phyloP scores from a whole-genome alignment of 2,888 invertebrate species.

The Archips crataeganus region DNA sequence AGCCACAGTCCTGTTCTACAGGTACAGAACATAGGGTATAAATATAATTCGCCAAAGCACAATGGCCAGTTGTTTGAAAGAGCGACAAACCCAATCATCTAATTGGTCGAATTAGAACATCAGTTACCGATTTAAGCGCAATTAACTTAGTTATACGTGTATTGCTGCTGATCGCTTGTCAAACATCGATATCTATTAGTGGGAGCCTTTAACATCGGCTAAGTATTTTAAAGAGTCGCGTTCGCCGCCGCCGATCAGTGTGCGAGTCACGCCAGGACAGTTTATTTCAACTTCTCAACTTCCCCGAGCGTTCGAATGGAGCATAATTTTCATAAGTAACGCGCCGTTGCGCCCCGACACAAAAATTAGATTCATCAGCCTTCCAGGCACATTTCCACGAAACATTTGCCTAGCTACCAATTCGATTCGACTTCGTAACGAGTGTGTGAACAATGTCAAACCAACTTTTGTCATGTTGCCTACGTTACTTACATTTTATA shows the following conservation, averaged over 20 bases:
- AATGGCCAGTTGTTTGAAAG: too few relatives aligned
- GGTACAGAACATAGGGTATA: too few relatives aligned
- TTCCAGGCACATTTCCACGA: slow-evolving; percentile 69
- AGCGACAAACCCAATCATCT: not conserved
- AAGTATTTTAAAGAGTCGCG: slow-evolving; percentile 42
- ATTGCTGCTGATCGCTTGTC: not conserved
- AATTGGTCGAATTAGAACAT: not conserved
- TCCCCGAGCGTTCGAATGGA: slow-evolving; percentile 76
- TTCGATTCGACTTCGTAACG: slow-evolving; percentile 74
- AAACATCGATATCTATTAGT: slow-evolving; percentile 25
- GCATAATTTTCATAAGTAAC: slow-evolving; percentile 84
- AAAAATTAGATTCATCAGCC: slow-evolving; percentile 83
- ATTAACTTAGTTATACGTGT: not conserved
- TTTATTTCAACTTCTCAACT: slow-evolving; percentile 84
- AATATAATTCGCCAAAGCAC: too few relatives aligned
- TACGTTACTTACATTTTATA: slow-evolving; percentile 17
- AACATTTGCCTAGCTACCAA: slow-evolving; percentile 69
- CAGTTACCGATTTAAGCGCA: not conserved
- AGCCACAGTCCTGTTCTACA: too few relatives aligned
- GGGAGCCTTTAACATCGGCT: slow-evolving; percentile 36
- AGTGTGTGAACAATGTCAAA: slow-evolving; percentile 70
- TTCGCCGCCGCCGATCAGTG: slow-evolving; percentile 57
- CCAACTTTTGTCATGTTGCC: slow-evolving; percentile 60
- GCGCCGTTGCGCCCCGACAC: slow-evolving; percentile 68
- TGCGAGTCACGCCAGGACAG: slow-evolving; percentile 82